These are phyloP conservation scores for Enteromius unitaeniatus DNA, from an alignment of 2,797 vertebrate species.

Conservation along the genomic window DNA sequence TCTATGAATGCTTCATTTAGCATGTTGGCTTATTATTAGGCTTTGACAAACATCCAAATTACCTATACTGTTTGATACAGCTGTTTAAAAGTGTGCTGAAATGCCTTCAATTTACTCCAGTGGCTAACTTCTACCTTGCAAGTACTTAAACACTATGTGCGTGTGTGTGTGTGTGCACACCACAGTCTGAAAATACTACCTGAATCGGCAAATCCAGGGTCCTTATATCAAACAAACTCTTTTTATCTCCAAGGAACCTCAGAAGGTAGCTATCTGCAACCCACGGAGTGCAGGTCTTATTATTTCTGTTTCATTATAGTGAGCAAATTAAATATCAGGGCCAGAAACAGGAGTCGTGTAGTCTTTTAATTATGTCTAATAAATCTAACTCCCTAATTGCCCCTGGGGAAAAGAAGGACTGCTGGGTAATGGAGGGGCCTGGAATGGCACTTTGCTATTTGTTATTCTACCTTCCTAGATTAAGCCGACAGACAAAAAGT, in stretches of 20 bases:
- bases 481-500: constrained; percentile 66
- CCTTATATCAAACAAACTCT: constrained; percentile 34
- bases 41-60: not conserved
- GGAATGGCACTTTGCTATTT: constrained; percentile 82
- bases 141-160: not conserved
- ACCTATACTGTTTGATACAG: not conserved
- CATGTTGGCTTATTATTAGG: not conserved
- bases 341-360: constrained; percentile 75
- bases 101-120: not conserved
- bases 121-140: not conserved
- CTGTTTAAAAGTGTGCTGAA: not conserved
- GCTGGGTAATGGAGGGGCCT: constrained; percentile 75
- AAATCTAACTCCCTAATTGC: constrained; percentile 82
- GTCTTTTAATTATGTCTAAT: constrained; percentile 86
- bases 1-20: not conserved
- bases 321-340: constrained; percentile 79
- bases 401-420: constrained; percentile 80
- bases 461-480: constrained; percentile 84
- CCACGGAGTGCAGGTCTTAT: constrained; percentile 62
- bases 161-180: not conserved
- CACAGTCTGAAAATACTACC: not conserved
- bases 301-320: constrained; percentile 78
- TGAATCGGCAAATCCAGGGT: constrained; percentile 2
- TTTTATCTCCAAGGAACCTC: constrained; percentile 49
- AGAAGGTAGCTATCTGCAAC: constrained; percentile 62